phyloP scores from a whole-genome alignment of 2,113 vertebrate genomes.

The Plecturocebus donacophilus region DNA sequence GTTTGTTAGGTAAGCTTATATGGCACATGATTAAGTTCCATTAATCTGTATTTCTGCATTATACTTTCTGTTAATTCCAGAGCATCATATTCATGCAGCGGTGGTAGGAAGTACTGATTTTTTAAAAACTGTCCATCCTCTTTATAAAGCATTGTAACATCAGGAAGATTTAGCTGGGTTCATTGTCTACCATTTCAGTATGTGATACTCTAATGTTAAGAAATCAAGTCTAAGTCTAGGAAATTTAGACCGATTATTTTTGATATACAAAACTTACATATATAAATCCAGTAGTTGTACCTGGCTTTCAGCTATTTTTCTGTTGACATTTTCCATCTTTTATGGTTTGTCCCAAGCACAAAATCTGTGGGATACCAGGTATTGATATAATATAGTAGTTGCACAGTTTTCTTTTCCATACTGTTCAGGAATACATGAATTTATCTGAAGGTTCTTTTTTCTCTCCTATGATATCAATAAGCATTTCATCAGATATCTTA shows the following conservation, averaged over 20 bases:
- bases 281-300: constrained; percentile 41
- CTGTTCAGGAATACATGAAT: neutral
- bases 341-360: constrained; percentile 44
- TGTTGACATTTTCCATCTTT: constrained; percentile 46
- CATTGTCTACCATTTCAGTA: constrained; percentile 47
- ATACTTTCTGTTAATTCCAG: constrained; percentile 56
- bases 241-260: constrained; percentile 60
- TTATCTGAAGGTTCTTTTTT: constrained; percentile 79
- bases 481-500: constrained; percentile 78
- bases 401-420: neutral
- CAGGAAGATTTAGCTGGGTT: constrained; percentile 47
- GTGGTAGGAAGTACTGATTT: constrained; percentile 57
- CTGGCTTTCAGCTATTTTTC: constrained; percentile 34
- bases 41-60: constrained; percentile 57
- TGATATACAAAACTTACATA: constrained; percentile 59
- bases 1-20: constrained; percentile 61
- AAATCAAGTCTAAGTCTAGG: constrained; percentile 64
- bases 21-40: constrained; percentile 67
- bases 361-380: neutral
- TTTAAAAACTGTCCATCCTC: neutral
- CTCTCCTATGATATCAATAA: constrained; percentile 79
- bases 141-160: constrained; percentile 25
- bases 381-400: neutral
- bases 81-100: constrained; percentile 73
- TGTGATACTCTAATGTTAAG: constrained; percentile 49